Evolutionary conservation across 2,888 invertebrate species (phyloP), one percentile per base, ranked within the genome.

Genomic region (Seira sanloemensis): DNA sequence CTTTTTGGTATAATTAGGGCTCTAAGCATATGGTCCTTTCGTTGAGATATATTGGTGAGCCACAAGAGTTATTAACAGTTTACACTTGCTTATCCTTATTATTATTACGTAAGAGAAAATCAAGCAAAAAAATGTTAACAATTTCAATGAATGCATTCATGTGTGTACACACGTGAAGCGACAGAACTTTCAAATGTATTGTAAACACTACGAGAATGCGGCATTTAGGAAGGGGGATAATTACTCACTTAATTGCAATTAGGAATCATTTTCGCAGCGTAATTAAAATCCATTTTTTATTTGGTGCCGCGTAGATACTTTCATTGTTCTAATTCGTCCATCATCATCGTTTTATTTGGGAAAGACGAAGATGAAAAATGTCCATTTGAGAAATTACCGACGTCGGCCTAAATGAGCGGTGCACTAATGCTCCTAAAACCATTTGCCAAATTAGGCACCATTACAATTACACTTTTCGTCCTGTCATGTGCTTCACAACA

Each of bases 191-290:
- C n/a, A n/a, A n/a, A n/a, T n/a, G n/a, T n/a, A n/a, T n/a, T n/a
- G n/a, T n/a, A n/a, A n/a, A n/a, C n/a, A n/a, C n/a, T n/a, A n/a
- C n/a, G n/a, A n/a, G n/a, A 37, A 37, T 37, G 12, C 37, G 37
- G 37, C 37, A 37, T 27, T 23, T 21, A 24, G 26, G 18, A 26
- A 50, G 24, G 23, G 65, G 54, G 37, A 76, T 76, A 81, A 81
- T 81, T 81, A 81, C 81, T 81, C 71, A 76, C 50, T 76, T 76
- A 81, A 66, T 76, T 81, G 54, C 71, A 81, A 81, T 76, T 81
- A 81, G 76, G 62, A 81, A 71, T 76, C 76, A n/a, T 76, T 73
- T 71, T 46, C 9, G 24, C 71, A n/a, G 37, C 37, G 37, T 37
- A 37, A 37, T 37, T 37, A 37, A 37, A 37, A 12, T 37, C 4